phyloP scores from a whole-genome alignment of 2,888 invertebrate genomes.

The Archips crataeganus region DNA sequence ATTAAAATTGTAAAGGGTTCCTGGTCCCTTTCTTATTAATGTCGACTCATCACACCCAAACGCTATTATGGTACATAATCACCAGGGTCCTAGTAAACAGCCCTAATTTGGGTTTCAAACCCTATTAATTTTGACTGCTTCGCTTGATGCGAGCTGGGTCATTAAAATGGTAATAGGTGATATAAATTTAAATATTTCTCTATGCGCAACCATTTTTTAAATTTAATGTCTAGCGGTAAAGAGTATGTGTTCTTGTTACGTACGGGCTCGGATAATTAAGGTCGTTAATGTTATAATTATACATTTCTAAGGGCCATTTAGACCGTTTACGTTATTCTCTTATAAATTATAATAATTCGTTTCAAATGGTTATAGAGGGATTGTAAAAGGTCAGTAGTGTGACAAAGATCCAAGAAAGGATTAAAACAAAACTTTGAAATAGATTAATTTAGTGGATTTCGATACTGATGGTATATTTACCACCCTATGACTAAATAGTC shows the following conservation, averaged over 20 bases:
- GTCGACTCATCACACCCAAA: constrained; percentile 8
- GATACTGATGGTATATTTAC: no score
- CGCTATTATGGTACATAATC: constrained; percentile 42
- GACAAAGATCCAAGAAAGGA: no score
- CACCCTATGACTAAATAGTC: no score
- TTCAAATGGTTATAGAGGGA: no score
- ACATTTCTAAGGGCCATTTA: background rate
- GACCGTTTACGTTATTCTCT: background rate
- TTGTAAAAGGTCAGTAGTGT: no score
- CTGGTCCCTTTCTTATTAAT: background rate
- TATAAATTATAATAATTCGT: background rate
- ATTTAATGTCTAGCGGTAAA: constrained; percentile 13
- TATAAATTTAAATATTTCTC: constrained; percentile 37
- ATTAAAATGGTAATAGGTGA: constrained; percentile 42
- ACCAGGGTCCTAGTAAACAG: constrained; percentile 50
- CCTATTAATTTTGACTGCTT: constrained; percentile 51
- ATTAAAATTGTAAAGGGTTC: constrained; percentile 6
- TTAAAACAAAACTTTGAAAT: no score
- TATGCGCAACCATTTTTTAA: constrained; percentile 16
- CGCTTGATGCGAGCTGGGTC: constrained; percentile 50
- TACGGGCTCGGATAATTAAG: background rate
- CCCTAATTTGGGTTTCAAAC: constrained; percentile 49
- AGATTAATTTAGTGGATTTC: no score
- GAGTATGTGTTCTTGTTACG: constrained; percentile 1
- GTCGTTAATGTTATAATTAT: constrained; percentile 1